These are phyloP conservation scores for Volucella inflata DNA, from an alignment of 2,888 invertebrate species.

Conservation along the genomic window DNA sequence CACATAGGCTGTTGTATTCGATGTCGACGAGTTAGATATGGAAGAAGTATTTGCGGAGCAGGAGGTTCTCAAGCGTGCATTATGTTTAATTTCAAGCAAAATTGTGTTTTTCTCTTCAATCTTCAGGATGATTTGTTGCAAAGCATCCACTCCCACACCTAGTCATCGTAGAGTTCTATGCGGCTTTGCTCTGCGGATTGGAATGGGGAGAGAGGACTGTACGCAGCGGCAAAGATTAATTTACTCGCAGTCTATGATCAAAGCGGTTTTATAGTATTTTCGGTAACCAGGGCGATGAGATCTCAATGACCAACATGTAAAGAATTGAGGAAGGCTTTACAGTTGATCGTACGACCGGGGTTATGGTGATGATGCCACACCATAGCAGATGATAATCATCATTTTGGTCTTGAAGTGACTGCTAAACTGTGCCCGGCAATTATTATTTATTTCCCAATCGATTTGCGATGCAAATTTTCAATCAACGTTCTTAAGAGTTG, in stretches of 20 bases:
- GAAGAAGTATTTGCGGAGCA: neutral
- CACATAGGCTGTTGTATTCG: constrained; percentile 16
- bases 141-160: constrained; percentile 33
- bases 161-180: neutral
- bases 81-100: constrained; percentile 61
- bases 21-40: constrained; percentile 11
- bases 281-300: constrained; percentile 56
- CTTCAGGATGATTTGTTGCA: constrained; percentile 48
- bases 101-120: constrained; percentile 47
- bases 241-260: constrained; percentile 63
- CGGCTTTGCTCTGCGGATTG: neutral
- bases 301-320: constrained; percentile 58
- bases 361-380: constrained; percentile 54
- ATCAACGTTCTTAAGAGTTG: constrained; percentile 65
- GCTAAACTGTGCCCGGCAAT: constrained; percentile 33
- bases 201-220: neutral
- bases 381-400: constrained; percentile 66
- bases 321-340: constrained; percentile 67
- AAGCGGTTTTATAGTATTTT: constrained; percentile 63
- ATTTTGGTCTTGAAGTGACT: constrained; percentile 44
- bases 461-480: constrained; percentile 71
- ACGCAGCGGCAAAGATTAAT: constrained; percentile 38
- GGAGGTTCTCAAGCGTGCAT: constrained; percentile 39
- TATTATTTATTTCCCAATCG: constrained; percentile 72
- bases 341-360: constrained; percentile 31